Conservation (phyloP, 2,113 vertebrate genomes). For the Muntiacus muntjak region DNA sequence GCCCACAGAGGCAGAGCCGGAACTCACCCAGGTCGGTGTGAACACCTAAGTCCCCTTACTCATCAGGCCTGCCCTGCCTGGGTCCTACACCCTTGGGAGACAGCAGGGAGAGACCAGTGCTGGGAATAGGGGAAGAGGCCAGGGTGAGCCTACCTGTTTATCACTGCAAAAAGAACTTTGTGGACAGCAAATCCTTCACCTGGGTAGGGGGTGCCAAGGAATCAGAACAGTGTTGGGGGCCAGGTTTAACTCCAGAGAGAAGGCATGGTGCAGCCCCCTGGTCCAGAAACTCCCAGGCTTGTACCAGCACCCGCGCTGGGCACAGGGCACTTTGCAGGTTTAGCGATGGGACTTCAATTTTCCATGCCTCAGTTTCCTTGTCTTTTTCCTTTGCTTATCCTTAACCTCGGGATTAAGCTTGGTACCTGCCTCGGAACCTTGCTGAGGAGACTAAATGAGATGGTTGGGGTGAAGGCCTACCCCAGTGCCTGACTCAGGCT, state of each 20-base stretch:
- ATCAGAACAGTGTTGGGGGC: background rate
- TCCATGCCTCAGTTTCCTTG: background rate
- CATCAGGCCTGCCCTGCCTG: background rate
- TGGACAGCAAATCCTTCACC: background rate
- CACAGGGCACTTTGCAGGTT: background rate
- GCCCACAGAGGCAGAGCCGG: background rate
- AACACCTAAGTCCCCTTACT: background rate
- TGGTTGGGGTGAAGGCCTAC: background rate
- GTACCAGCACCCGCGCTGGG: too few relatives aligned
- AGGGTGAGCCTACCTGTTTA: background rate
- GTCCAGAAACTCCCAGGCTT: background rate
- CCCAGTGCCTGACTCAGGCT: background rate
- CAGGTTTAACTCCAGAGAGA: background rate
- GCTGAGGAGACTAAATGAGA: background rate
- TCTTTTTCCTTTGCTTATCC: background rate
- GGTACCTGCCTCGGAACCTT: background rate
- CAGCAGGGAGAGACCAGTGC: too few relatives aligned
- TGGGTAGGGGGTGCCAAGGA: background rate
- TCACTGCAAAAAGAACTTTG: background rate
- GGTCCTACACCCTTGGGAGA: background rate
- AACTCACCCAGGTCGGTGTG: slow-evolving; percentile 34
- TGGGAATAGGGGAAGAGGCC: background rate
- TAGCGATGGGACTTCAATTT: background rate
- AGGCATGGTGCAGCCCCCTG: background rate
- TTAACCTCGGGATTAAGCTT: background rate